A percentile compares a stretch with the other conserved stretches of the same genome.
Evolutionary conservation across 2,888 invertebrate genomes (phyloP).

Genomic region (Biston betularia): DNA sequence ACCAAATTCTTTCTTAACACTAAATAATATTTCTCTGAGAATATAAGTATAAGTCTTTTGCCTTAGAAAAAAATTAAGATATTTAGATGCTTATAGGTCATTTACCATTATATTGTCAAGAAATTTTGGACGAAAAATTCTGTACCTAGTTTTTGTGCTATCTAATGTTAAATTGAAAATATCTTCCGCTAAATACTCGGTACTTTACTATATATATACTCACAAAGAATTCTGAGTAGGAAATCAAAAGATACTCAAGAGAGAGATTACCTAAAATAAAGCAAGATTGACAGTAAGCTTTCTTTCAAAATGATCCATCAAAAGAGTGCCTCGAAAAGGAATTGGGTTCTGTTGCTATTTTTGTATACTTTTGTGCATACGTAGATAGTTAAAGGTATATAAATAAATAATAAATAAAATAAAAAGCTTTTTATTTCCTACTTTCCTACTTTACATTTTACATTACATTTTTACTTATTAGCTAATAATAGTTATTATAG

Average conservation of each 20-base stretch:
- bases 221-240: background rate
- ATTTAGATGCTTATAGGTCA: background rate
- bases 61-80: background rate
- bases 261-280: constrained; percentile 24
- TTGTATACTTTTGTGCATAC: background rate
- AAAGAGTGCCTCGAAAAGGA: background rate
- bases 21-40: background rate
- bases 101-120: background rate
- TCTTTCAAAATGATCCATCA: background rate
- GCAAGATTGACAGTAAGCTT: constrained; percentile 30
- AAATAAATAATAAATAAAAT: too few species aligned
- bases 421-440: too few species aligned
- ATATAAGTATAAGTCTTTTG: too few species aligned
- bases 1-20: background rate
- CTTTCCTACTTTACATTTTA: too few species aligned
- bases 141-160: background rate
- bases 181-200: too few species aligned
- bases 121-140: background rate
- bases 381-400: too few species aligned
- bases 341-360: background rate
- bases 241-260: constrained; percentile 17
- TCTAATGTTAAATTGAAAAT: background rate
- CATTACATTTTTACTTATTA: too few species aligned
- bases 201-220: background rate
- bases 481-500: too few species aligned